A percentile compares a stretch with the other conserved stretches of the same genome.
Conservation (phyloP, 2,113 vertebrate species). For the Thryonomys swinderianus region DNA sequence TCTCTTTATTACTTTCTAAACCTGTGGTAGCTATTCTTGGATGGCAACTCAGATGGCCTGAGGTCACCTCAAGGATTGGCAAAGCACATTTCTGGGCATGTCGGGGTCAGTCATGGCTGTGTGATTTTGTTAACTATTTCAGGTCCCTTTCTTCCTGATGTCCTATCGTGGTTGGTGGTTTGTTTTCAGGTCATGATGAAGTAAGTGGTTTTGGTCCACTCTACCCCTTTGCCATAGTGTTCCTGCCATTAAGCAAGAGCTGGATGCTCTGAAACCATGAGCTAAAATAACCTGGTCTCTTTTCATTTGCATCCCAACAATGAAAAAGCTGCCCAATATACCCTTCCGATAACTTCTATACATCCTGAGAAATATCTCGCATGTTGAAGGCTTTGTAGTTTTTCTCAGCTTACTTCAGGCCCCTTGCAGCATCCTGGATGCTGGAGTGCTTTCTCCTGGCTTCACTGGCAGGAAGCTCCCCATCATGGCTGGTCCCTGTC, state of each 20-base stretch:
- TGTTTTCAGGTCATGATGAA: not conserved
- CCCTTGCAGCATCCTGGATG: not conserved
- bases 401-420: not conserved
- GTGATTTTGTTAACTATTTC: not conserved
- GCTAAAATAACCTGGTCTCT: not conserved
- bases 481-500: not conserved
- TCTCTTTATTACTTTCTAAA: not conserved
- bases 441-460: not conserved
- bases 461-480: accelerated
- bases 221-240: not conserved
- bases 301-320: not conserved
- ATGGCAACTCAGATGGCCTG: not conserved
- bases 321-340: not conserved
- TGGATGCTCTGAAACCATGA: not conserved
- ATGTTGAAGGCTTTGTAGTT: not conserved
- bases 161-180: too few relatives aligned
- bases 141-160: not conserved
- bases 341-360: not conserved
- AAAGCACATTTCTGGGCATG: not conserved
- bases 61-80: not conserved
- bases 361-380: not conserved
- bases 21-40: not conserved
- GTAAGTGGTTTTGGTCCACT: not conserved
- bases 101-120: not conserved
- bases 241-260: not conserved